phyloP scores from a whole-genome alignment of 2,797 vertebrate genomes.

The Tragelaphus eurycerus region DNA sequence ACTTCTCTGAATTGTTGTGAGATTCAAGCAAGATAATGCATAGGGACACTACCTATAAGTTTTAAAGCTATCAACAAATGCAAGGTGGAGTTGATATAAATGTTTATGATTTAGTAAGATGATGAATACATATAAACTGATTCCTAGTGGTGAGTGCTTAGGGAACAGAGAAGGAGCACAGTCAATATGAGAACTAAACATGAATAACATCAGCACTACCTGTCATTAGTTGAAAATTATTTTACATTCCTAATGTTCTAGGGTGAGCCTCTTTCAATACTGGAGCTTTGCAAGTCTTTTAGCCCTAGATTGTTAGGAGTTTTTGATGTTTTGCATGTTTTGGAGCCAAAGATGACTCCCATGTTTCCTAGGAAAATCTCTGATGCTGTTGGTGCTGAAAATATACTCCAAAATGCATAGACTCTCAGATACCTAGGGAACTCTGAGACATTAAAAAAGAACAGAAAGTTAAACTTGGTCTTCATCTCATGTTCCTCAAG shows the following conservation, averaged over 20 bases:
- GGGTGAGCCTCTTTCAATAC: neutral
- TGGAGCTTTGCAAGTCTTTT: neutral
- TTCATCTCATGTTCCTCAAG: neutral
- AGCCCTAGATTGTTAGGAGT: constrained; percentile 21
- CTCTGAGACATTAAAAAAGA: neutral
- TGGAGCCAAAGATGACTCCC: neutral
- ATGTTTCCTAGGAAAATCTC: constrained; percentile 31
- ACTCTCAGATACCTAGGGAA: neutral
- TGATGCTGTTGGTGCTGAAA: neutral
- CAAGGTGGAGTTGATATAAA: neutral
- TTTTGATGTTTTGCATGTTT: constrained; percentile 1
- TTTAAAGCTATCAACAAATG: constrained; percentile 8
- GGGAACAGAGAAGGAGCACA: neutral
- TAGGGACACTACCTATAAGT: neutral
- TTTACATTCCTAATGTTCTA: neutral
- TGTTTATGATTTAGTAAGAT: neutral
- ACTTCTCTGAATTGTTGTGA: neutral
- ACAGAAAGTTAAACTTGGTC: constrained; percentile 14
- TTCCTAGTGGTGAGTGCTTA: neutral
- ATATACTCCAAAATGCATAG: neutral
- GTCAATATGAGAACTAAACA: neutral
- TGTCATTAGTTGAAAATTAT: neutral
- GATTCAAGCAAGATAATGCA: neutral
- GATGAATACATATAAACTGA: neutral
- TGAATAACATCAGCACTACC: neutral